Evolutionary conservation across 2,888 invertebrate species (phyloP), one percentile per base, ranked within the genome.

Genomic region (Andrena bicolor): DNA sequence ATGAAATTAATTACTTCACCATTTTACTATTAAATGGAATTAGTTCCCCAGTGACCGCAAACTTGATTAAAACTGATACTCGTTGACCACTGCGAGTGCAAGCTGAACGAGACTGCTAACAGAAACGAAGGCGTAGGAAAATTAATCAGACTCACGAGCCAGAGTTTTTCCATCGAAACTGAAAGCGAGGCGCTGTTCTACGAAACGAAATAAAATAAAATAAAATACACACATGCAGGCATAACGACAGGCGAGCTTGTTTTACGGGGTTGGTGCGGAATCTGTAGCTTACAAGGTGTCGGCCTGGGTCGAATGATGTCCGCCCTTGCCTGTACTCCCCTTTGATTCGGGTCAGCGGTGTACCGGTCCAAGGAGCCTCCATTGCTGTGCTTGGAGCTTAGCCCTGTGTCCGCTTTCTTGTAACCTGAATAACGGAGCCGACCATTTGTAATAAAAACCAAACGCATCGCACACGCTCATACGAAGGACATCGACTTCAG

Each of bases 261-360:
- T 92, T 92, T 92, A 92, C 91, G 92, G 82, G 92, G 91, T 87
- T 92, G 93, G 89, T 92, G 92, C 81, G 90, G 91, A 84, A 92
- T 91, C 90, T 90, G 91, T 88, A 89, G 94, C 95, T 95, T 94
- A 96, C 96, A 95, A 88, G 96, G 96, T 86, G 96, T 96, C 85
- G 95, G 96, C 89, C 96, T 95, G 74, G 97, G 96, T 89, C 97
- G 95, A 91, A 97, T 97, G 90, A 97, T 96, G 93, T 97, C 97
- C 58, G 96, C 97, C 51, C 96, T 96, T 63, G 96, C 95, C 94
- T 94, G 95, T 94, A 95, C 95, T 93, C 95, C 94, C 92, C 96
- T 95, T 89, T 97, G 96, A 94, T 97, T 97, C 28, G 97, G 97
- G 94, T 97, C 97, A 77, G 97, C 96, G 1, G 97, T 97, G 92